Conservation (phyloP, 1,140 invertebrate genomes). For the Cotesia chilonis region DNA sequence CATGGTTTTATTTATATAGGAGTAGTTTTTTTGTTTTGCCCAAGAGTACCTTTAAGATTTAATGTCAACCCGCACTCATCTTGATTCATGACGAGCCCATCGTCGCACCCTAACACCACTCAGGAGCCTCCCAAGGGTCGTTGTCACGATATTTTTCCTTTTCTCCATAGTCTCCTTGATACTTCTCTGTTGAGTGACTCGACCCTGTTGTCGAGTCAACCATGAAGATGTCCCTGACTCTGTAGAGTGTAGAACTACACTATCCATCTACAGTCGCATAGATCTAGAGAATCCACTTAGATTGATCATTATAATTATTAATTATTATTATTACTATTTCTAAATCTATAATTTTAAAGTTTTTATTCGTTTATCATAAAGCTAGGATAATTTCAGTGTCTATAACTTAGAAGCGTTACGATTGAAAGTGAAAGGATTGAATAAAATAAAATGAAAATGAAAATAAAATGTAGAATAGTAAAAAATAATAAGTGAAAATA, state of each 20-base stretch:
- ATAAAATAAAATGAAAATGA: too few species aligned
- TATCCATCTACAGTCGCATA: background rate
- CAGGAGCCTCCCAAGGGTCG: conserved; percentile 34
- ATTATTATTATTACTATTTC: background rate
- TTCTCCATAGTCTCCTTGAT: conserved; percentile 4
- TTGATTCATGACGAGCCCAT: conserved; percentile 36
- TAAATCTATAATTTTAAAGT: background rate
- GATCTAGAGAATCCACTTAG: background rate
- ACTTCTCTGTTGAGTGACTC: conserved; percentile 24
- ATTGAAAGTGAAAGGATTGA: too few species aligned
- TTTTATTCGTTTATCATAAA: background rate
- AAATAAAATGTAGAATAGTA: too few species aligned
- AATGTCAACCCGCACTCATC: conserved; percentile 27
- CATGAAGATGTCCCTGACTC: conserved; percentile 39
- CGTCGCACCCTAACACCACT: conserved; percentile 40
- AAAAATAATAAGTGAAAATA: too few species aligned
- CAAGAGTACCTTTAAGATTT: conserved; percentile 13
- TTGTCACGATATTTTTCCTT: conserved; percentile 24
- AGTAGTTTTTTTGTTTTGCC: conserved; percentile 3
- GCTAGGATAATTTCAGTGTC: background rate
- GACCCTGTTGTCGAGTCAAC: conserved; percentile 42
- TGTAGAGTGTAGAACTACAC: background rate
- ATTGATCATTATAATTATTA: background rate
- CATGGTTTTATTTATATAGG: background rate
- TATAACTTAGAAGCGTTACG: too few species aligned